Evolutionary conservation across 1,140 invertebrate genomes (phyloP).

Genomic region (Latrodectus geometricus): DNA sequence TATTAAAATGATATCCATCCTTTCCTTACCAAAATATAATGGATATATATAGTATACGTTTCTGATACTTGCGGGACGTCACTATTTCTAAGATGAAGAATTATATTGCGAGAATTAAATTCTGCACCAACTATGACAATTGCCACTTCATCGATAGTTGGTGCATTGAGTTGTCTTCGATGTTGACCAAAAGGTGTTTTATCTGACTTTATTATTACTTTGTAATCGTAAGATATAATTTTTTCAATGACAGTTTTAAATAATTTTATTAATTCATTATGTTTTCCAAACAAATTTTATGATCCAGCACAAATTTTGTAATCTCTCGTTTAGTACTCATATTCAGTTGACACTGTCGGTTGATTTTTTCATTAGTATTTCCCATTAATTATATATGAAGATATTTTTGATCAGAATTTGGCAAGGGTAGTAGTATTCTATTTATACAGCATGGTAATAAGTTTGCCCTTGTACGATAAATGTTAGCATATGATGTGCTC

Average conservation of each 20-base stretch:
- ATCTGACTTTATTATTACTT: constrained; percentile 67
- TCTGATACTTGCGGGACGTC: constrained; percentile 42
- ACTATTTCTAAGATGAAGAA: constrained; percentile 58
- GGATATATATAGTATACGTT: constrained; percentile 24
- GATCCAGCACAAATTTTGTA: constrained; percentile 21
- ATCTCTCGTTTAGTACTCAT: constrained; percentile 12
- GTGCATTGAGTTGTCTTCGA: constrained; percentile 67
- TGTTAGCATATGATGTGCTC: too few relatives aligned
- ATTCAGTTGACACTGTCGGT: not conserved
- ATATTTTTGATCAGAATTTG: constrained; percentile 15
- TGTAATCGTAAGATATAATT: too few relatives aligned
- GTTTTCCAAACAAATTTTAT: constrained; percentile 50
- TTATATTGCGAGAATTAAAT: too few relatives aligned
- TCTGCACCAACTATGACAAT: constrained; percentile 41
- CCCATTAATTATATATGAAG: constrained; percentile 14
- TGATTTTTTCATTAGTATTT: constrained; percentile 64
- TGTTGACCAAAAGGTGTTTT: constrained; percentile 69
- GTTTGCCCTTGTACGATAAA: constrained; percentile 63
- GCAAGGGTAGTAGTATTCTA: constrained; percentile 50
- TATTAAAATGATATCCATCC: too few relatives aligned
- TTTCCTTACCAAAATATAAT: constrained; percentile 68
- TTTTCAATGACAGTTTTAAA: constrained; percentile 62
- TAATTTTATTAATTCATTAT: constrained; percentile 51
- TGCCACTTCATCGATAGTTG: constrained; percentile 30
- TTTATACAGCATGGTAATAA: constrained; percentile 58